These are phyloP conservation scores for Tupiocoris notatus DNA, from an alignment of 2,888 invertebrate genomes.

Conservation along the genomic window DNA sequence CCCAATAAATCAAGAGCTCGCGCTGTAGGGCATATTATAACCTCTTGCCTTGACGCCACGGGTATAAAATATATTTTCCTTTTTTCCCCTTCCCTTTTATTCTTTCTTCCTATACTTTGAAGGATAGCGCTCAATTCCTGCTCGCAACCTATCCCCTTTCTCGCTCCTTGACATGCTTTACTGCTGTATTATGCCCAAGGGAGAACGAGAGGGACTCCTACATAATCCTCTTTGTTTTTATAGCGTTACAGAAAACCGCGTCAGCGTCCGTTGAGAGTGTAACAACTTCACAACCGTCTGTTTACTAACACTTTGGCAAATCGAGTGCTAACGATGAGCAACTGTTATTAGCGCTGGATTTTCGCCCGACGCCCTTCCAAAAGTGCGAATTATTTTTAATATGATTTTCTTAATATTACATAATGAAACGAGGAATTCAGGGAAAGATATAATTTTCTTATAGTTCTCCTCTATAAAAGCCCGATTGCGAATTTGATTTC, in stretches of 20 bases:
- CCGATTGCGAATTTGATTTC: no score
- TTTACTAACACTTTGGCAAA: no score
- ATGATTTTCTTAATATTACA: no score
- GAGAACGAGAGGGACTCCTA: conserved; percentile 26
- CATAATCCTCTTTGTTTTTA: conserved; percentile 42
- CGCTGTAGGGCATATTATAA: conserved; percentile 50
- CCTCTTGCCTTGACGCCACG: conserved; percentile 42
- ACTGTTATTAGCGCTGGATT: no score
- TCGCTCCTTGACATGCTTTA: conserved; percentile 38
- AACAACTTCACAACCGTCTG: neutral
- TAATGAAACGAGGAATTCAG: no score
- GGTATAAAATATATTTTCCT: conserved; percentile 53
- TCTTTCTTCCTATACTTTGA: conserved; percentile 39
- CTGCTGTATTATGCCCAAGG: conserved; percentile 42
- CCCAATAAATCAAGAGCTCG: conserved; percentile 65
- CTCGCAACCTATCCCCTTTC: neutral
- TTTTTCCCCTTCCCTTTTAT: no score
- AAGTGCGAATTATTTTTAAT: no score
- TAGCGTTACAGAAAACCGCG: conserved; percentile 1
- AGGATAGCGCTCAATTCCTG: conserved; percentile 48
- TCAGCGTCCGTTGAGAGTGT: neutral
- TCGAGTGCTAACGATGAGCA: no score
- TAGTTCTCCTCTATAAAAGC: no score
- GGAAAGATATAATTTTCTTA: no score
- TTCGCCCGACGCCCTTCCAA: no score